Base-by-base conservation (phyloP, 53 echinoderm and acorn worm species). In the Pentamera pediparva region DNA sequence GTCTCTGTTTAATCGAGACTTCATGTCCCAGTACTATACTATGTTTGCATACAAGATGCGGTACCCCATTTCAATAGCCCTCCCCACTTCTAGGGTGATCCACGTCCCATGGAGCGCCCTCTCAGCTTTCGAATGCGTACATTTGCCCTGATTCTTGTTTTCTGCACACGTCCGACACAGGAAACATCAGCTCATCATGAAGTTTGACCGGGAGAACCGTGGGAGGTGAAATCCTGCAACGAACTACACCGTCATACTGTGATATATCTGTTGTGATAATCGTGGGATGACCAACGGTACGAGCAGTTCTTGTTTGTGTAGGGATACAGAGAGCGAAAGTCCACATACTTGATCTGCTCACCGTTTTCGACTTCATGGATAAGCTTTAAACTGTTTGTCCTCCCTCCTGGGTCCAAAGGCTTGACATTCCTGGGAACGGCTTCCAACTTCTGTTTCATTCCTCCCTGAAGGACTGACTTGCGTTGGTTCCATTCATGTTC, bases 321-420 rank as follows among this genome's bases (percentile, higher is more conserved):
- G 0, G 86, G 91, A 30, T 91, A 86, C 0, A 91, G 39, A 0
- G 86, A 86, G 29, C 76, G 75, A 62, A 80, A 77, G 24, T 91
- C 84, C 0, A 84, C 74, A 41, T 90, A 90, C 18, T 73, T 51
- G 24, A 86, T 80, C 30, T 63, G 34, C 43, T 84, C 84, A 13
- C 33, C 55, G 43, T 17, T 17, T 20, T 75, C 27, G 0, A 53
- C 56, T 20, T 50, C 51, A 67, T 81, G 75, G 40, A 31, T 52
- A 26, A 81, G 34, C 19, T 69, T 30, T 13, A 55, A 53, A 3
- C 80, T 76, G 61, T 86, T 86, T 26, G 81, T 85, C 35, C 86
- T 73, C 8, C 75, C 75, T 17, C 85, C 74, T 15, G 86, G 86
- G 2, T 56, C 40, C 11, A 41, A 43, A 24, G 67, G 67, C 2